Conservation (phyloP, 2,888 invertebrate genomes). For the Choristoneura rosaceana region DNA sequence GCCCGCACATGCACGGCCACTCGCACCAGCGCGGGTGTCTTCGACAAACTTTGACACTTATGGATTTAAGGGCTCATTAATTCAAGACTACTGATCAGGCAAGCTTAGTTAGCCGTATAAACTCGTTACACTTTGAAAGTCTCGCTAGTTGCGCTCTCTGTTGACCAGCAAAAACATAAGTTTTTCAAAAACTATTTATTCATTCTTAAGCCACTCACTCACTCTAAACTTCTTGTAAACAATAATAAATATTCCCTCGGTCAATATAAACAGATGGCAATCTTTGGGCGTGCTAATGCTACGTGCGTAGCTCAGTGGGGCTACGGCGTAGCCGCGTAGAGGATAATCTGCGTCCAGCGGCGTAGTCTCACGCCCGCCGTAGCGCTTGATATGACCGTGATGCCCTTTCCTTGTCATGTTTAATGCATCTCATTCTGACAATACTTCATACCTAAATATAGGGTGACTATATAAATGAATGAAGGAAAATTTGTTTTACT, state of each 20-base stretch:
- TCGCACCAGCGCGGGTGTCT: constrained; percentile 53
- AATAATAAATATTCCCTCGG: neutral
- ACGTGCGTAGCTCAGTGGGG: constrained; percentile 68
- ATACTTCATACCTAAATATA: neutral
- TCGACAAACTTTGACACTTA: constrained; percentile 80
- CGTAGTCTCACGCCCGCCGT: constrained; percentile 76
- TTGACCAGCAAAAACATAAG: neutral
- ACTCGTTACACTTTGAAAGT: constrained; percentile 4
- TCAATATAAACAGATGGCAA: constrained; percentile 46
- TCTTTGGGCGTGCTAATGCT: constrained; percentile 58
- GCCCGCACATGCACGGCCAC: constrained; percentile 52
- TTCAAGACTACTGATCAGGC: constrained; percentile 64
- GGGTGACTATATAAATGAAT: neutral
- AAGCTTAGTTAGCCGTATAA: constrained; percentile 42
- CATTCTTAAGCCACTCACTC: neutral
- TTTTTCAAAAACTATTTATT: neutral
- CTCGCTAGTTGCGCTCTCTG: neutral
- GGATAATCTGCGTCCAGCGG: constrained; percentile 78
- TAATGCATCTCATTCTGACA: constrained; percentile 65
- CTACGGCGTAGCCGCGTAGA: constrained; percentile 73
- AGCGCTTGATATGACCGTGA: constrained; percentile 70
- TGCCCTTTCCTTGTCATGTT: constrained; percentile 78
- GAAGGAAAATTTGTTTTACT: no score
- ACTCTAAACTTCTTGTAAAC: constrained; percentile 3
- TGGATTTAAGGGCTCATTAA: constrained; percentile 81